Percentiles rank a stretch among this genome's conserved stretches.
Evolutionary conservation across 1,140 invertebrate genomes (phyloP).

Genomic region (Odontomachus brunneus): DNA sequence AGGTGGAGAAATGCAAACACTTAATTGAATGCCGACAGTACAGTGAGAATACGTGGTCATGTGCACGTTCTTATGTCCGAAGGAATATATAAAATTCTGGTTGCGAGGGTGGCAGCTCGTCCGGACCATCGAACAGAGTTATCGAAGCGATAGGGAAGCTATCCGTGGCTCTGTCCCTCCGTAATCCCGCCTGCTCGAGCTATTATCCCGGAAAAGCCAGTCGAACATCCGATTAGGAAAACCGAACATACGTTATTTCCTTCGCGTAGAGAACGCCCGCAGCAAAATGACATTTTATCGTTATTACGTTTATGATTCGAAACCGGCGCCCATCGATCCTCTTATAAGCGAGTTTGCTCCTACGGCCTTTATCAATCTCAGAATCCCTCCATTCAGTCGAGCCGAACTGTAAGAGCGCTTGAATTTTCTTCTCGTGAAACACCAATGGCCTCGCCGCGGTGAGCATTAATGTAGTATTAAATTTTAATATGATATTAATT

Average conservation of each 20-base stretch:
- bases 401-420: conserved; percentile 18
- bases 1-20: too few relatives aligned
- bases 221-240: conserved; percentile 77
- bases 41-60: not conserved
- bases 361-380: conserved; percentile 52
- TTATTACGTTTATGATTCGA: conserved; percentile 70
- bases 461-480: not conserved
- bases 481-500: not conserved
- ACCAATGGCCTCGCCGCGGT: not conserved
- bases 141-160: conserved; percentile 73
- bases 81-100: conserved; percentile 49
- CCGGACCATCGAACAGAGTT: conserved; percentile 72
- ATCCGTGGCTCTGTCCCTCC: conserved; percentile 68
- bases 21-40: conserved; percentile 25
- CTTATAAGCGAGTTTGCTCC: conserved; percentile 66
- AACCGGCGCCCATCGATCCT: conserved; percentile 61
- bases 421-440: conserved; percentile 19
- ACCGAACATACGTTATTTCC: conserved; percentile 77
- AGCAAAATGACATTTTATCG: conserved; percentile 70
- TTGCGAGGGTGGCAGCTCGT: conserved; percentile 67
- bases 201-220: conserved; percentile 75
- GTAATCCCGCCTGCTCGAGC: conserved; percentile 70
- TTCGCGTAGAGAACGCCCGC: conserved; percentile 42
- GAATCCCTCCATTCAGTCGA: conserved; percentile 32
- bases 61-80: conserved; percentile 5